Evolutionary conservation across 2,113 vertebrate genomes (phyloP).

Genomic region (Osmerus mordax): DNA sequence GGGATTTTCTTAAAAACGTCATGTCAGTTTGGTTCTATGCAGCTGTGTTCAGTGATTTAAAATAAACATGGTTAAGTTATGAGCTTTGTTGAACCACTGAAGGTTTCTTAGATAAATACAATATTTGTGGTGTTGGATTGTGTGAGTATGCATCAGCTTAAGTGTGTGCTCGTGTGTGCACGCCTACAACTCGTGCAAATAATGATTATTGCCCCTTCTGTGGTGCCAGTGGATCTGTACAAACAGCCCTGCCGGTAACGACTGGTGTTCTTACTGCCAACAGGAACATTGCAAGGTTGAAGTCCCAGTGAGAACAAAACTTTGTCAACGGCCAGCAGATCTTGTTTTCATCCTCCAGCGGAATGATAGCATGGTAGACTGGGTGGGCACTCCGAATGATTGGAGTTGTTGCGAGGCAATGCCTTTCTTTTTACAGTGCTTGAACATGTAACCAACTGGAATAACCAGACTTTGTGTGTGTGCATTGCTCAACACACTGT

Average conservation of each 20-base stretch:
- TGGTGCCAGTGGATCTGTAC: too few relatives aligned
- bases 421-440: slow-evolving; percentile 16
- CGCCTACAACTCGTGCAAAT: neutral
- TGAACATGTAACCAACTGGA: neutral
- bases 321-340: slow-evolving; percentile 38
- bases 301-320: slow-evolving; percentile 23
- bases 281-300: slow-evolving; percentile 42
- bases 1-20: too few relatives aligned
- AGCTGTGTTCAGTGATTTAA: too few relatives aligned
- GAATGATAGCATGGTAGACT: neutral
- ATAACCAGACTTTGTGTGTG: too few relatives aligned
- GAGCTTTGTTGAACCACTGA: neutral
- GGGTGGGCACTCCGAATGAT: neutral
- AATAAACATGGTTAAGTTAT: too few relatives aligned
- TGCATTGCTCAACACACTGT: too few relatives aligned
- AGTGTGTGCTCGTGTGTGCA: neutral
- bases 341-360: slow-evolving; percentile 1
- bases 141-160: neutral
- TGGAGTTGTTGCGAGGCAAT: neutral
- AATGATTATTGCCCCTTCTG: too few relatives aligned
- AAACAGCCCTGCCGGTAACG: too few relatives aligned
- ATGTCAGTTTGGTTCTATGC: too few relatives aligned
- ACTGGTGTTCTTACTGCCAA: slow-evolving; percentile 16
- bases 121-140: neutral
- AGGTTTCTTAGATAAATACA: neutral